Evolutionary conservation across 2,888 invertebrate species (phyloP), one percentile per base, ranked within the genome.

Genomic region (Incurvaria masculella): DNA sequence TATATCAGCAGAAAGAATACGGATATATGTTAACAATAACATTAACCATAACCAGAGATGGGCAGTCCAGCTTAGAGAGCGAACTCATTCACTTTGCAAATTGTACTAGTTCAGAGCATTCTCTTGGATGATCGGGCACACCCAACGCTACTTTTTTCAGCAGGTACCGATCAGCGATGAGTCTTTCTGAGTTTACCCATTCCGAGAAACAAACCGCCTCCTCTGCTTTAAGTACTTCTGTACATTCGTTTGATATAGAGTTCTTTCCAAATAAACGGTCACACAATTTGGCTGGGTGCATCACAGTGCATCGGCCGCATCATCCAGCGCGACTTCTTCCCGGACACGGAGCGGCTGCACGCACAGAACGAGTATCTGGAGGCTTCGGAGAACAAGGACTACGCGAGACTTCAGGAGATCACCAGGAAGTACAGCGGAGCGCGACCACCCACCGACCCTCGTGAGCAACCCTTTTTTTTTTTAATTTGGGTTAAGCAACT

Each of bases 311-410:
- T 99, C 66, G 91, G 94, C 20, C 91, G 91, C 67, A 98, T 99
- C 46, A 97, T 99, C 56, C 94, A 97, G 64, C 84, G 97, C 55
- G 98, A 99, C 63, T 99, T 97, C 65, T 99, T 94, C 64, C 99
- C 99, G 0, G 97, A 98, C 66, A 71, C 99, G 52, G 91, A 93
- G 54, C 95, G 92, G 64, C 68, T 98, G 26, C 88, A 89, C 58
- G 95, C 94, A 0, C 95, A 97, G 64, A 91, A 92, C 68, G 94
- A 93, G 52, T 97, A 93, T 64, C 72, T 97, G 42, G 94, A 96
- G 56, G 98, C 98, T 0, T 75, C 94, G 42, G 91, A 94, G 57
- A 87, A 86, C 49, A 97, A 97, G 62, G 96, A 98, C 64, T 84
- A 90, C 47, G 85, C 85, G 1, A 91, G 89, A 68, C 82, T 98